Evolutionary conservation across 1,140 invertebrate genomes (phyloP).

Genomic region (Drosophila tani): DNA sequence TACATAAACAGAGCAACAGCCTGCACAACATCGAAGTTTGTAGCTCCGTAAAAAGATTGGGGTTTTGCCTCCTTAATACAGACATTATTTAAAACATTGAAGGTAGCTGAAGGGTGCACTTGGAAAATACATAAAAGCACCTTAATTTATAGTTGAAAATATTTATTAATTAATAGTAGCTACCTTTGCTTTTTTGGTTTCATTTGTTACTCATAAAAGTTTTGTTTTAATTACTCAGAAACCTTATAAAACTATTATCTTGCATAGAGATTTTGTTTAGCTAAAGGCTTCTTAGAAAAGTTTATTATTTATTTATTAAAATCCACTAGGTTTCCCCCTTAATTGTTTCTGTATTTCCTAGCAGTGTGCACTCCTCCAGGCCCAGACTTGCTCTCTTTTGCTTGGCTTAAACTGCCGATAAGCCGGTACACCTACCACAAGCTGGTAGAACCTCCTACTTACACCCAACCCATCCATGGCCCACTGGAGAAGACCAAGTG

Average conservation of each 20-base stretch:
- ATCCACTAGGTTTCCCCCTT: not conserved
- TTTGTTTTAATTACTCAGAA: too few relatives aligned
- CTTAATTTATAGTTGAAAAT: too few relatives aligned
- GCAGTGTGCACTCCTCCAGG: constrained; percentile 42
- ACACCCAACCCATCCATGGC: not conserved
- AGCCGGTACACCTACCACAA: constrained; percentile 4
- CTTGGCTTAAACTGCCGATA: constrained; percentile 15
- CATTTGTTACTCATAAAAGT: too few relatives aligned
- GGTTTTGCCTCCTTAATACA: constrained; percentile 3
- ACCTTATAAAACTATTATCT: too few relatives aligned
- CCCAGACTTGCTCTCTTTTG: constrained; percentile 39
- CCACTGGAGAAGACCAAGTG: constrained; percentile 12
- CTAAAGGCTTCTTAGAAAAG: too few relatives aligned
- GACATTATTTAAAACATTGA: constrained; percentile 6
- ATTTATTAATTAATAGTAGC: too few relatives aligned
- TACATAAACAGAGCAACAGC: constrained; percentile 20
- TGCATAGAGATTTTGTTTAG: too few relatives aligned
- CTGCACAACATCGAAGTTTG: constrained; percentile 17
- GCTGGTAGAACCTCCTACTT: not conserved
- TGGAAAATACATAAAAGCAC: not conserved
- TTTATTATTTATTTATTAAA: too few relatives aligned
- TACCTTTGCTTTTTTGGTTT: too few relatives aligned
- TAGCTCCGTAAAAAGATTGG: not conserved
- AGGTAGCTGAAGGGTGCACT: not conserved
- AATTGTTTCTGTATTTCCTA: constrained; percentile 14